Evolutionary conservation across 2,113 vertebrate species (phyloP), one percentile per base, ranked within the genome.

Genomic region (Elachura formosa): DNA sequence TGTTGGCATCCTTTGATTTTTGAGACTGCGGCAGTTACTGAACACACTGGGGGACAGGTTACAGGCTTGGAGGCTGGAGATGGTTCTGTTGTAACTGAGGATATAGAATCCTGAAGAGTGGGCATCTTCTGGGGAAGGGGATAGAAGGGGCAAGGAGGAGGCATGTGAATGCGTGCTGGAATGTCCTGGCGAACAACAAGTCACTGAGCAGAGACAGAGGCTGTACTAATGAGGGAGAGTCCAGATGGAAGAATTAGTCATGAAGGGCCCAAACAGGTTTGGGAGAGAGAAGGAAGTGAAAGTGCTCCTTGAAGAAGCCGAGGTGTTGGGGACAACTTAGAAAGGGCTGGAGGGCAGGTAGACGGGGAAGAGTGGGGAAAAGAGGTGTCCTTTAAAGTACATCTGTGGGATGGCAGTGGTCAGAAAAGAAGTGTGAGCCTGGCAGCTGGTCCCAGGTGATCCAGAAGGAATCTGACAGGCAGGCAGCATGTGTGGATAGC

Each of bases 331-430:
- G 36, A 88, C 58, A 33, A 8, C 26, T 26, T 38, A 83, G 75
- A 63, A 74, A 55, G 51, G 16, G 24, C 67, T 8, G 14, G 72
- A 63, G 55, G 62, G n/a, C 1, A 26, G n/a, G 34, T 26, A 74
- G 61, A 48, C 8, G 1, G 41, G 36, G 17, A 66, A 29, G 22
- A 73, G 14, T 6, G 5, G 51, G 43, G 26, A 38, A 36, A 76
- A 91, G 40, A 80, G 9, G 1, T 12, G 48, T 38, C 67, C 55
- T 91, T 90, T 56, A 18, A 61, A 59, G 29, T 7, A 6, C 2
- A 2, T 41, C 59, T 2, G 3, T 0, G 0, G 55, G 43, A 31
- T 29, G 29, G 55, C 3, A 8, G 12, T 21, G 12, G 31, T 52
- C 1, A 31, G 66, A 52, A 17, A 23, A 59, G 61, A 56, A 43